Evolutionary conservation across 37 sponge, comb jelly and placozoan genomes (phyloP).

Genomic region (Diacarnus erythraeanus): DNA sequence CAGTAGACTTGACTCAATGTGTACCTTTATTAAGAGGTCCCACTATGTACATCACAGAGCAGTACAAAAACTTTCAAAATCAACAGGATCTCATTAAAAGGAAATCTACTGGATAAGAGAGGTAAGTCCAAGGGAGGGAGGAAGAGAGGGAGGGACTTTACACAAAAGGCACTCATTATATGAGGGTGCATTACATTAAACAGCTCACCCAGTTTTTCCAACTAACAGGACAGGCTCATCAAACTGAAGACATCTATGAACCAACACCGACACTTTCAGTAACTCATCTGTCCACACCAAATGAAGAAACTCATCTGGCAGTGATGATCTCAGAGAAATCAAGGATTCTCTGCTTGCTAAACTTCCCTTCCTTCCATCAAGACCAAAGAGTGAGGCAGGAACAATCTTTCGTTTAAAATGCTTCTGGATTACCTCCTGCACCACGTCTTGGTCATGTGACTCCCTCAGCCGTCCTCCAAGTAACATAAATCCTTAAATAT

Average conservation of each 20-base stretch:
- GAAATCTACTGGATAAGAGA: too few relatives aligned
- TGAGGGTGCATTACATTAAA: too few relatives aligned
- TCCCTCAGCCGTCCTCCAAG: constrained; percentile 84
- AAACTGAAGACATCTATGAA: constrained; percentile 81
- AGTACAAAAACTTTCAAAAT: too few relatives aligned
- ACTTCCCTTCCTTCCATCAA: constrained; percentile 39
- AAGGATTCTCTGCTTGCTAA: constrained; percentile 36
- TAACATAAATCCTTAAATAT: constrained; percentile 80
- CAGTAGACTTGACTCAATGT: too few relatives aligned
- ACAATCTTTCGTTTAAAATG: constrained; percentile 82
- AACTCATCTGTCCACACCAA: constrained; percentile 84
- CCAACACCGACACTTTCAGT: constrained; percentile 74
- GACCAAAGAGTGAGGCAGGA: constrained; percentile 53
- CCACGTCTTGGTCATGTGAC: constrained; percentile 59
- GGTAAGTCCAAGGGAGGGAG: too few relatives aligned
- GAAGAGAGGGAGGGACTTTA: too few relatives aligned
- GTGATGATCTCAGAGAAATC: background rate
- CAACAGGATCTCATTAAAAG: too few relatives aligned
- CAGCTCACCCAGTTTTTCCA: constrained; percentile 95
- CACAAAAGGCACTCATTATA: too few relatives aligned
- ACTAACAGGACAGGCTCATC: constrained; percentile 92
- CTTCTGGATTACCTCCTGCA: constrained; percentile 69
- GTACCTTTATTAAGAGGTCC: too few relatives aligned
- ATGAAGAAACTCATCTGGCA: constrained; percentile 42
- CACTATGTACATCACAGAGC: too few relatives aligned